Base-by-base conservation (phyloP, 2,797 vertebrate species). In the Poecilia velifera region DNA sequence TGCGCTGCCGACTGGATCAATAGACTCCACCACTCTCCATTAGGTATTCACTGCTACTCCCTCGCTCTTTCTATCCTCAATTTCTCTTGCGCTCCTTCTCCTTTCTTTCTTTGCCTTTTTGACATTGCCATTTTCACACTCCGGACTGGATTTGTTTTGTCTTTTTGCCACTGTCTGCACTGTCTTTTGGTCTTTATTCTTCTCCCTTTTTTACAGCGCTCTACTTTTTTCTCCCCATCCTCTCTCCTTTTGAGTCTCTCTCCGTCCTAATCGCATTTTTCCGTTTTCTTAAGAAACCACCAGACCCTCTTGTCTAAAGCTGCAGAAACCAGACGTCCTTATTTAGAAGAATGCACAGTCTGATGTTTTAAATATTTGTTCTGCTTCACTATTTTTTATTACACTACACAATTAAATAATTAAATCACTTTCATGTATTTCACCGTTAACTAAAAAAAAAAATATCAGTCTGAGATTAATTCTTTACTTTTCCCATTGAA, bases 1-100 rank as follows among this genome's bases (percentile, higher is more conserved):
- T 86, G 88, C 13, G 75, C 87, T 85, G 86, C 84, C 72, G 78
- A 82, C 88, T 74, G 47, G 90, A 93, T 94, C 92, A 85, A 94
- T 94, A 91, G 77, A 86, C 83, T 90, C 91, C 80, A 86, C 77
- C 77, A 41, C 84, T 88, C 74, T 39, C 86, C 84, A 87, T 88
- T 87, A 88, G 74, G 71, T 80, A 84, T 90, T 90, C 88, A 73
- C 78, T 72, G 76, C 85, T 68, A 25, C 25, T 64, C 76, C 73
- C 74, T 71, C 73, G 76, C 76, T 72, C 72, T 72, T 64, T 86
- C 79, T 73, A 73, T 62, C 78, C 78, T 80, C 70, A 76, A 53
- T 87, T 84, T 85, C 70, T 80, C 51, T 76, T 43, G 47, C 25
- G 20, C 25, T 76, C 66, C 82, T 53, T 82, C 73, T 74, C 18